Base-by-base conservation (phyloP, 2,797 vertebrate species). In the Rhabdomys pumilio region DNA sequence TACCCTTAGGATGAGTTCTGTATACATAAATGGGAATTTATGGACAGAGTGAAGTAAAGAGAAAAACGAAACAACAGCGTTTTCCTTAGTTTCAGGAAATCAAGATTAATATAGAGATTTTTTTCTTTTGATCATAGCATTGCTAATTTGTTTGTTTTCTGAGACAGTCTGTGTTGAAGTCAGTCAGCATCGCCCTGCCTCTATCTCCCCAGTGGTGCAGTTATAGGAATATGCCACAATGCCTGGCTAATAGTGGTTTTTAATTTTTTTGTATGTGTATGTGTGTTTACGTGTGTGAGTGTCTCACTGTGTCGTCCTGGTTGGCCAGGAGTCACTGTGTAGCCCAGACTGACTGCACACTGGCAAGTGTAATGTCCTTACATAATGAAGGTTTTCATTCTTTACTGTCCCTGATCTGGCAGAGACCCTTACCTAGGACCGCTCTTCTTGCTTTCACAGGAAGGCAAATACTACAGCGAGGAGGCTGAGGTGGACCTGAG, bases 401-500 rank as follows among this genome's bases (percentile, higher is more conserved):
- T 85, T 31, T 31, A 22, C 14, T 75, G 44, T 89, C 47, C 63
- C 47, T 80, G 55, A 13, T 82, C 24, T 38, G 55, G 34, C 19
- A 47, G 38, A 84, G 59, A 79, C 83, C 82, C 84, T 63, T 6
- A 73, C 50, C 76, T n/a, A 67, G 75, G 44, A 20, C 79, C 19
- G 69, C 50, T 93, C 3, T 63, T 14, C 26, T 85, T 94, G 22
- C 82, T 10, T 65, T 38, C 77, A 6, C 95, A 99, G 99, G 99
- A 99, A 84, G 98, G 98, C 1, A 98, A 98, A 91, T 98, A 99
- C 93, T 99, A 99, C 97, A 99, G 99, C 0, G 99, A 99, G 96
- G 99, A 99, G 95, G 98, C 99, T 0, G 99, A 99, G 97, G 98
- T 99, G 96, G 99, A 99, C 24, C 97, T 98, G 76, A 98, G 99